Conservation (phyloP, 2,888 invertebrate species). For the Diarsia brunnea region DNA sequence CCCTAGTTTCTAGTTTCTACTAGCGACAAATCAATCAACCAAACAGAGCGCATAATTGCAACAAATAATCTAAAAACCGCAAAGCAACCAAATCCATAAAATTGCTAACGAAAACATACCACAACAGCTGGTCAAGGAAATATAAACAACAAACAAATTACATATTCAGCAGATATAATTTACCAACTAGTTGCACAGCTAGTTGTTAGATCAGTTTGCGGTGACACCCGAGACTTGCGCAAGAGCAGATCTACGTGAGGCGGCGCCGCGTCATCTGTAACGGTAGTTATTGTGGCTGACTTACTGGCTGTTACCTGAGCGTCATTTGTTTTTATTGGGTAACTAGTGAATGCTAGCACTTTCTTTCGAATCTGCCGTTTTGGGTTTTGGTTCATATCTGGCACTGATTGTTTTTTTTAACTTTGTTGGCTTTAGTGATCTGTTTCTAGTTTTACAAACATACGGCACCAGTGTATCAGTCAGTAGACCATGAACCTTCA, state of each 20-base stretch:
- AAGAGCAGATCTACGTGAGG: slow-evolving; percentile 44
- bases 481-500: not conserved
- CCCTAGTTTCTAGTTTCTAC: not conserved
- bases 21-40: not conserved
- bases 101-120: slow-evolving; percentile 8
- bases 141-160: slow-evolving; percentile 39
- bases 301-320: not conserved
- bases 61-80: not conserved
- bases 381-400: not conserved
- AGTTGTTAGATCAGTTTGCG: slow-evolving; percentile 52
- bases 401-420: not conserved
- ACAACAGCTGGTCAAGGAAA: slow-evolving; percentile 36
- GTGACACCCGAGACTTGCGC: slow-evolving; percentile 52
- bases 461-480: not conserved
- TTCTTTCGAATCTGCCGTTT: not conserved
- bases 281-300: slow-evolving; percentile 18
- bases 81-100: not conserved
- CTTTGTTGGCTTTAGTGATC: not conserved
- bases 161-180: slow-evolving; percentile 47
- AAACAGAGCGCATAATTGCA: not conserved
- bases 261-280: slow-evolving; percentile 47
- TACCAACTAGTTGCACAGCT: slow-evolving; percentile 10
- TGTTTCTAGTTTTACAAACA: not conserved
- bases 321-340: slow-evolving; percentile 26
- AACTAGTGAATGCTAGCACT: not conserved